phyloP scores from a whole-genome alignment of 2,113 vertebrate species.

The Myrmecobius fasciatus region DNA sequence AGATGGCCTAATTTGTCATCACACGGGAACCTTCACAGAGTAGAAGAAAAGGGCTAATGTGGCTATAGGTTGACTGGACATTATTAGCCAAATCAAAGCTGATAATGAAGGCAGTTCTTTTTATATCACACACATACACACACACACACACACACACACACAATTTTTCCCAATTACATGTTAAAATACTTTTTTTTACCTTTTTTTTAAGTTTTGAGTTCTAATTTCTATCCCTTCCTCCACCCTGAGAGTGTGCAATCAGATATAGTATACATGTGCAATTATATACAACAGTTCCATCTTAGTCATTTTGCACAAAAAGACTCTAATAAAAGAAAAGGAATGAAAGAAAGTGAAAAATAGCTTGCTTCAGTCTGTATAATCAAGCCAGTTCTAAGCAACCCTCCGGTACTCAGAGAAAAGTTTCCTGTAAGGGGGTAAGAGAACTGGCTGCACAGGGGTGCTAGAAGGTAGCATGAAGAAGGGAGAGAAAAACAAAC shows the following conservation, averaged over 20 bases:
- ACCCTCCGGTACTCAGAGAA: not conserved
- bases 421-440: not conserved
- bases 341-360: not conserved
- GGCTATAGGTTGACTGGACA: not conserved
- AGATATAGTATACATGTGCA: too few species aligned
- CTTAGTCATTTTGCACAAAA: too few species aligned
- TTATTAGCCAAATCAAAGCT: not conserved
- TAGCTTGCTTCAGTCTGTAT: conserved; percentile 30
- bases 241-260: too few species aligned
- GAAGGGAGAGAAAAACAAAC: not conserved
- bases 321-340: conserved; percentile 23
- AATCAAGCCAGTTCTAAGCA: conserved; percentile 11
- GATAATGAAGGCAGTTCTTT: not conserved
- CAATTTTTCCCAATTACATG: too few species aligned
- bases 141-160: too few species aligned
- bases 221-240: too few species aligned
- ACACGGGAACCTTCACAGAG: not conserved
- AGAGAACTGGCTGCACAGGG: not conserved
- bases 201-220: too few species aligned
- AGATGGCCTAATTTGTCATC: too few species aligned
- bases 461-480: not conserved
- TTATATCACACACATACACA: too few species aligned
- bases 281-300: too few species aligned
- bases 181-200: too few species aligned
- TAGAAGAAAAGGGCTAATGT: not conserved